Evolutionary conservation across 2,113 vertebrate genomes (phyloP).

Genomic region (Leucosticte australis): DNA sequence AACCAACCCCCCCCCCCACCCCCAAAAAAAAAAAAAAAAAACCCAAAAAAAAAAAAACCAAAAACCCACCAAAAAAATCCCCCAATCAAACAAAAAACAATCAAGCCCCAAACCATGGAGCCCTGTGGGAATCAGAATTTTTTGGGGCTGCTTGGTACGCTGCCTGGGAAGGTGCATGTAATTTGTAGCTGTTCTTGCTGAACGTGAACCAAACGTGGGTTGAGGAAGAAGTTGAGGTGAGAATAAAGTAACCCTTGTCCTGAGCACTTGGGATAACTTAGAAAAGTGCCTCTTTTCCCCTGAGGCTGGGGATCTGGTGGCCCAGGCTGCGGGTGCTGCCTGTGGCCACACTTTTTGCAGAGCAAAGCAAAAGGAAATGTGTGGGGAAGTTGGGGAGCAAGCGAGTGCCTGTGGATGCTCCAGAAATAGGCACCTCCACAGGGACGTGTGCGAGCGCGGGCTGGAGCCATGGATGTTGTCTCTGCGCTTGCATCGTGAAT

Average conservation of each 20-base stretch:
- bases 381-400: slow-evolving; percentile 17
- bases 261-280: not conserved
- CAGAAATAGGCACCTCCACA: not conserved
- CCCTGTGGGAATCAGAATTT: not conserved
- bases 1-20: not conserved
- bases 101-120: not conserved
- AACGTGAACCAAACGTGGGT: slow-evolving; percentile 1
- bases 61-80: too few relatives aligned
- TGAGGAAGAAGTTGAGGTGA: slow-evolving; percentile 17
- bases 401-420: not conserved
- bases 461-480: slow-evolving; percentile 19
- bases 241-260: slow-evolving; percentile 34
- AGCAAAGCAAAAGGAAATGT: not conserved
- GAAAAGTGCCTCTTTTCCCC: slow-evolving; percentile 20
- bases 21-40: not conserved
- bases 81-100: not conserved
- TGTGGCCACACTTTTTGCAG: not conserved
- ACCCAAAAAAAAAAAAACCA: not conserved
- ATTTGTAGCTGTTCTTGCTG: slow-evolving; percentile 52
- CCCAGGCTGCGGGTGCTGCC: slow-evolving; percentile 11
- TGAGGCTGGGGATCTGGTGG: not conserved
- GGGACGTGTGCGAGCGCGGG: not conserved
- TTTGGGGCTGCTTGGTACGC: not conserved
- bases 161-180: not conserved
- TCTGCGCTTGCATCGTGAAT: not conserved